Evolutionary conservation across 2,888 invertebrate genomes (phyloP).

Genomic region (Agrochola lychnidis): DNA sequence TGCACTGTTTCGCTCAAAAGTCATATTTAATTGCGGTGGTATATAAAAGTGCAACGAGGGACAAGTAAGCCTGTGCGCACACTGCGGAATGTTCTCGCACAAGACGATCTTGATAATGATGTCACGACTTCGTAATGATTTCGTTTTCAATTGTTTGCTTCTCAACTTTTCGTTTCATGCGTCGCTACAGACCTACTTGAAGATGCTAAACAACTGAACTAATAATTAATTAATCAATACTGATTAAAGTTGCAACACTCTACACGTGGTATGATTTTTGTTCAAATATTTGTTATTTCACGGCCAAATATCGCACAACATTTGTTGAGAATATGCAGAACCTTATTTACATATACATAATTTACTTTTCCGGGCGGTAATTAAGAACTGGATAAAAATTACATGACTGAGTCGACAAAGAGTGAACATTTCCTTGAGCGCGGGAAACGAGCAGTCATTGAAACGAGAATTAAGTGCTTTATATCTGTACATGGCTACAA

Average conservation of each 20-base stretch:
- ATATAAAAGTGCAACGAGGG: slow-evolving; percentile 72
- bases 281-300: slow-evolving; percentile 30
- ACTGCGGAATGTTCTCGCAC: slow-evolving; percentile 72
- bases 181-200: slow-evolving; percentile 23
- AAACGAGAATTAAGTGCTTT: slow-evolving; percentile 66
- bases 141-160: slow-evolving; percentile 67
- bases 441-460: slow-evolving; percentile 79
- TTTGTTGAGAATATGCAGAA: slow-evolving; percentile 15
- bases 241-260: background rate
- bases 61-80: slow-evolving; percentile 64
- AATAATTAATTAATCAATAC: slow-evolving; percentile 31
- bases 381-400: slow-evolving; percentile 72
- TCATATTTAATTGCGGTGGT: slow-evolving; percentile 83
- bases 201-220: slow-evolving; percentile 39
- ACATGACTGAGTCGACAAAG: slow-evolving; percentile 73
- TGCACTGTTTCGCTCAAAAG: slow-evolving; percentile 81
- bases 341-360: slow-evolving; percentile 10
- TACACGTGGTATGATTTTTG: background rate
- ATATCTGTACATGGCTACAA: slow-evolving; percentile 58
- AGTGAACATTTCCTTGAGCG: slow-evolving; percentile 81
- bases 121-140: slow-evolving; percentile 79
- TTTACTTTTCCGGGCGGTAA: slow-evolving; percentile 64
- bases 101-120: slow-evolving; percentile 76
- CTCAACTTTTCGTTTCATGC: slow-evolving; percentile 32
- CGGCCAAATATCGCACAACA: slow-evolving; percentile 8